phyloP scores from a whole-genome alignment of 2,113 vertebrate species.

The Lycocorax pyrrhopterus region DNA sequence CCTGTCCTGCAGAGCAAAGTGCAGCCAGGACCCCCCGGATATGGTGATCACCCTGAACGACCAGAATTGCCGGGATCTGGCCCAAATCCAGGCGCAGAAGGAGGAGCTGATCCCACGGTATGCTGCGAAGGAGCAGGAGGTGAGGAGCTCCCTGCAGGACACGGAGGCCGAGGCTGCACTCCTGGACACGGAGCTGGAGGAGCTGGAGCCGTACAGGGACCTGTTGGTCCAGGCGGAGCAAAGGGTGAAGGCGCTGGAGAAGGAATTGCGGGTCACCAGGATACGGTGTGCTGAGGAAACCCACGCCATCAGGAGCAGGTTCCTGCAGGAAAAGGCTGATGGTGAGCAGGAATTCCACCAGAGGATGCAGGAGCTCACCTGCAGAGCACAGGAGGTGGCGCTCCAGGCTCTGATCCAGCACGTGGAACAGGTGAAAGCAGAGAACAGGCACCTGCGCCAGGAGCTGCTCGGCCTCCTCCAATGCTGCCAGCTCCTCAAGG shows the following conservation, averaged over 20 bases:
- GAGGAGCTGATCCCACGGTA: not conserved
- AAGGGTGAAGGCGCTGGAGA: not conserved
- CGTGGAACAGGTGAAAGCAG: not conserved
- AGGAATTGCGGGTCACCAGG: not conserved
- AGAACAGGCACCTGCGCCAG: not conserved
- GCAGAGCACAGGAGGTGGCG: not conserved
- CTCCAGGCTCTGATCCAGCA: not conserved
- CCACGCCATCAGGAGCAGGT: not conserved
- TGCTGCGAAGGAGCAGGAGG: not conserved
- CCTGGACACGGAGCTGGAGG: not conserved
- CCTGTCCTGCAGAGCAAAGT: not conserved
- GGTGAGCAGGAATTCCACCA: not conserved
- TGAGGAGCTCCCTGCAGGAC: not conserved
- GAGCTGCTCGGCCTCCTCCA: not conserved
- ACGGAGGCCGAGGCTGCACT: not conserved
- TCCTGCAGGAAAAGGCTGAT: not conserved
- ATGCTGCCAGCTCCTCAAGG: not conserved
- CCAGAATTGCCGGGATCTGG: accelerated
- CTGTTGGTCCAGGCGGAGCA: not conserved
- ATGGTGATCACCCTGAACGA: not conserved
- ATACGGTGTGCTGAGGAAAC: not conserved
- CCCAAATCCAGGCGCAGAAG: not conserved
- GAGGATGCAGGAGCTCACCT: not conserved
- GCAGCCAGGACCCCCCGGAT: not conserved
- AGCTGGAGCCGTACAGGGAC: not conserved